Evolutionary conservation across 2,797 vertebrate genomes (phyloP), one percentile per base, ranked within the genome.

Genomic region (Luscinia megarhynchos): DNA sequence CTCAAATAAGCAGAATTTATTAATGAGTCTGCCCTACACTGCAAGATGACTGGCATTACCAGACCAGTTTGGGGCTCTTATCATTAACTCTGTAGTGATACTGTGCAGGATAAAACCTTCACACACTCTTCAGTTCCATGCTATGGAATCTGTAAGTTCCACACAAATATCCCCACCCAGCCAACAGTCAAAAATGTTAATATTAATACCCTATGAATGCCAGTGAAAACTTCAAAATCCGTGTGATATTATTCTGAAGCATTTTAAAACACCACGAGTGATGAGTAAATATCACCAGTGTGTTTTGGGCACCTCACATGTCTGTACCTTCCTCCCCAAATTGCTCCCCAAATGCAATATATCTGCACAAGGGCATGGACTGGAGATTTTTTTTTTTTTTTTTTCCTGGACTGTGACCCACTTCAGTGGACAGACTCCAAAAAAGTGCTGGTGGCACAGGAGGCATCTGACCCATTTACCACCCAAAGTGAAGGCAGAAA

Each of bases 341-440:
- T 32, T 48, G 18, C 10, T 61, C 21, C 57, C 23, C 4, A 5
- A 43, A 18, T 11, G 12, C 57, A 80, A 70, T 8, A 12, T 1
- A 41, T 20, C 15, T 9, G 15, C 3, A 3, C 7, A 8, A 11
- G 5, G n/a, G 18, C 4, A 50, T 4, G 13, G n/a, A 22, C 19
- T 54, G 21, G 3, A 36, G 8, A 45, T 5, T 50, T 77, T n/a
- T 64, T 18, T 19, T 77, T n/a, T 64, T 18, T 19, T 19, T 43
- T 20, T 43, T 41, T 26, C 6, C 45, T 53, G 22, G 14, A 53
- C 17, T 72, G 29, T 23, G n/a, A 72, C 7, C 6, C 61, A 27
- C 18, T 77, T 77, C 18, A 45, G 1, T 19, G 9, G 51, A 23
- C 9, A 64, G 21, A 32, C 22, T 59, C 15, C 26, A 64, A 27